phyloP scores from a whole-genome alignment of 1,140 invertebrate genomes.

The Melitaea cinxia region DNA sequence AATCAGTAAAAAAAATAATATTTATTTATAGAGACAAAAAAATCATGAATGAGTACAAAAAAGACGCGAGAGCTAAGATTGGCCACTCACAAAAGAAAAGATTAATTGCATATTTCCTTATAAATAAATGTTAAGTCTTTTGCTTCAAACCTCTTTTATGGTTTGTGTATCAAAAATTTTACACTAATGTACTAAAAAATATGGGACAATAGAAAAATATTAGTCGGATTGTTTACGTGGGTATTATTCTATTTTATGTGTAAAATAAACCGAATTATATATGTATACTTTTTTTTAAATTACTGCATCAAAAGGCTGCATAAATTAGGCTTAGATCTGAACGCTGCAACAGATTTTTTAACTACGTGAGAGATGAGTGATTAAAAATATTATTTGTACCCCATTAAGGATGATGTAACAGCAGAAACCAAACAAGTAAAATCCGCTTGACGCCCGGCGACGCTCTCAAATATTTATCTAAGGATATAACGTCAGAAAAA shows the following conservation, averaged over 20 bases:
- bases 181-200: too few relatives aligned
- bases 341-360: slow-evolving; percentile 10
- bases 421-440: slow-evolving; percentile 44
- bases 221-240: too few relatives aligned
- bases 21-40: neutral
- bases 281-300: too few relatives aligned
- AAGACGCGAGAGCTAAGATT: neutral
- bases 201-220: neutral
- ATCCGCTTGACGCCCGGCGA: slow-evolving; percentile 52
- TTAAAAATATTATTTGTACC: slow-evolving; percentile 40
- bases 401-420: slow-evolving; percentile 48
- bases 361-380: slow-evolving; percentile 45
- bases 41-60: neutral
- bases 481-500: slow-evolving; percentile 28
- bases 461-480: slow-evolving; percentile 53
- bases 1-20: neutral
- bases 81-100: neutral
- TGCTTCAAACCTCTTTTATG: neutral
- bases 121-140: neutral
- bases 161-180: neutral
- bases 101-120: neutral
- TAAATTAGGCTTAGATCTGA: neutral
- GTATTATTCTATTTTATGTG: too few relatives aligned
- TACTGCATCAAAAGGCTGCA: too few relatives aligned
- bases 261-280: too few relatives aligned